These are phyloP conservation scores for Amblyjoppa fuscipennis DNA, from an alignment of 2,888 invertebrate genomes.

Conservation along the genomic window DNA sequence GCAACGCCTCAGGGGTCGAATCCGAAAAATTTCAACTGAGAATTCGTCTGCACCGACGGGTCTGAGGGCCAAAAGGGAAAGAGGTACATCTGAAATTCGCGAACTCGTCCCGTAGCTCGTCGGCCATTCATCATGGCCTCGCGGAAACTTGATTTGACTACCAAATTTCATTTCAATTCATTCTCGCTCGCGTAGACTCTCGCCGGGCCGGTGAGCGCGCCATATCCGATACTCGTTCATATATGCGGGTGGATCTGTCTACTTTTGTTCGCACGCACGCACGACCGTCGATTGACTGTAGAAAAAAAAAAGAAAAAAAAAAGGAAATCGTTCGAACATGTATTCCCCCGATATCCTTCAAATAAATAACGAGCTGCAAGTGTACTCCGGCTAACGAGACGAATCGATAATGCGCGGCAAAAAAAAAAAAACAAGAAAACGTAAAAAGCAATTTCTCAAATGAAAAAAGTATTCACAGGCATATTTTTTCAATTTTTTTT, in stretches of 20 bases:
- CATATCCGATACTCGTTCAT: conserved; percentile 35
- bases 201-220: conserved; percentile 14
- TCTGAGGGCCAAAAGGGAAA: conserved; percentile 4
- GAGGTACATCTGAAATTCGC: conserved; percentile 51
- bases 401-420: conserved; percentile 40
- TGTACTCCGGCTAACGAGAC: conserved; percentile 55
- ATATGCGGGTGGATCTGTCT: conserved; percentile 29
- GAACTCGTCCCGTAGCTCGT: conserved; percentile 54
- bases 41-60: conserved; percentile 33
- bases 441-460: background rate
- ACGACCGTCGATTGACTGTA: conserved; percentile 42
- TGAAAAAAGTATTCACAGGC: background rate
- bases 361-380: conserved; percentile 64
- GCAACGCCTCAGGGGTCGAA: background rate
- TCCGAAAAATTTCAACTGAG: conserved; percentile 35
- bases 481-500: background rate
- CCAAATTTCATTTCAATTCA: conserved; percentile 69
- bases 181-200: conserved; percentile 47
- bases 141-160: conserved; percentile 68
- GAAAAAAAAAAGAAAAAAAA: conserved; percentile 21
- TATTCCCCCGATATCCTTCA: conserved; percentile 37
- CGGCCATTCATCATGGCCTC: conserved; percentile 66
- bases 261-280: conserved; percentile 43
- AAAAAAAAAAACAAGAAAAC: conserved; percentile 6
- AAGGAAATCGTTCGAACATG: conserved; percentile 50